Evolutionary conservation across 2,113 vertebrate species (phyloP).

Genomic region (Chunga burmeisteri): DNA sequence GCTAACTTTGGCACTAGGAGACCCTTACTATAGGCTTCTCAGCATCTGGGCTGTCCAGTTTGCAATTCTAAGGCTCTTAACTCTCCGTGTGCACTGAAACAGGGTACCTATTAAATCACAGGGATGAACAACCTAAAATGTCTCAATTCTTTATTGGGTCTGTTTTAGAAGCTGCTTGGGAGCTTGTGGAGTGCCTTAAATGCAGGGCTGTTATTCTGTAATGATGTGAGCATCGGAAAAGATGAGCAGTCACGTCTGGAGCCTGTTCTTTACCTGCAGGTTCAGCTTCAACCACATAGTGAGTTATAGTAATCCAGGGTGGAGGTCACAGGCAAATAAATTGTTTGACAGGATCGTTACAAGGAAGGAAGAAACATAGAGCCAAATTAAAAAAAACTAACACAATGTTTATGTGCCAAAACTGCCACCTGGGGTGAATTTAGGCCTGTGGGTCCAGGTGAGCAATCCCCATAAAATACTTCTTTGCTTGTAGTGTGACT

Average conservation of each 20-base stretch:
- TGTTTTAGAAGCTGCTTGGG: slow-evolving; percentile 18
- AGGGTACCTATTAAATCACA: neutral
- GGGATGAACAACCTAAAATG: neutral
- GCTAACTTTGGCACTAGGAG: neutral
- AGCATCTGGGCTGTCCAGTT: neutral
- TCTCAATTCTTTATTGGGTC: neutral
- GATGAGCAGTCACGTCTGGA: slow-evolving; percentile 49
- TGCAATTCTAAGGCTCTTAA: neutral
- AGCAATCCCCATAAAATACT: neutral
- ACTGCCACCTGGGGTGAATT: slow-evolving; percentile 21
- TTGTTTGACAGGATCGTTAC: slow-evolving; percentile 1
- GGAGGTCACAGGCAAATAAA: slow-evolving; percentile 13
- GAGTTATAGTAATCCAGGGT: slow-evolving; percentile 2
- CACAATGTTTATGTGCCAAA: neutral
- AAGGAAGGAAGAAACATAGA: neutral
- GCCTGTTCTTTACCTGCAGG: neutral
- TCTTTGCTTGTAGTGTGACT: neutral
- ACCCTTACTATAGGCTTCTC: neutral
- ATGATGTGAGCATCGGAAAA: slow-evolving; percentile 18
- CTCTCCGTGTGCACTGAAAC: neutral
- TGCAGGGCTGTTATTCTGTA: neutral
- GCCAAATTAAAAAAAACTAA: neutral
- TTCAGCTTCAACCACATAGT: neutral
- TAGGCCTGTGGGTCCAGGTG: neutral
- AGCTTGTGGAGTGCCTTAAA: slow-evolving; percentile 1